phyloP scores from a whole-genome alignment of 1,140 invertebrate genomes.

The Camponotus pennsylvanicus region DNA sequence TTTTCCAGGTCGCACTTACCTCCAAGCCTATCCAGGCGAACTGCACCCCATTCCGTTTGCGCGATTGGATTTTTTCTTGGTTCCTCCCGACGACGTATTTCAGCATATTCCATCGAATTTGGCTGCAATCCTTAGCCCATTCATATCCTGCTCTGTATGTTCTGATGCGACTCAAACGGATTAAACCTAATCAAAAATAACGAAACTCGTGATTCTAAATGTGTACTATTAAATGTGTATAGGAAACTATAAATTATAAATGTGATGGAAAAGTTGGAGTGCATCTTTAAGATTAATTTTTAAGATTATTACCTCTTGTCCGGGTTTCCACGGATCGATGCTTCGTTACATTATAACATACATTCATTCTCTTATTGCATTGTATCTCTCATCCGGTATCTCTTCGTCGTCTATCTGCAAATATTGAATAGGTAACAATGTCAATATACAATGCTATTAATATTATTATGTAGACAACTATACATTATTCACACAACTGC shows the following conservation, averaged over 20 bases:
- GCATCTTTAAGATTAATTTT: not conserved
- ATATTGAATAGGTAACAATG: constrained; percentile 23
- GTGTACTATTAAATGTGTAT: not conserved
- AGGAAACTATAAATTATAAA: not conserved
- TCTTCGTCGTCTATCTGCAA: not conserved
- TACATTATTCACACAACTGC: constrained; percentile 12
- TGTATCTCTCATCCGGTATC: constrained; percentile 38
- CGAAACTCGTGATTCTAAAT: not conserved
- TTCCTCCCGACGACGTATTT: not conserved
- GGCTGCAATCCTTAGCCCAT: not conserved
- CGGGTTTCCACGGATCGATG: constrained; percentile 1
- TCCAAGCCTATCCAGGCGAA: not conserved
- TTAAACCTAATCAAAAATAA: not conserved
- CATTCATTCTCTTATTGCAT: constrained; percentile 12
- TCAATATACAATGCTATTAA: constrained; percentile 48
- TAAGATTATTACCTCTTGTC: not conserved
- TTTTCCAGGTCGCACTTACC: constrained; percentile 42
- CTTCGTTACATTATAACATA: not conserved
- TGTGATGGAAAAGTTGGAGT: not conserved
- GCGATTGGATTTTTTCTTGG: not conserved
- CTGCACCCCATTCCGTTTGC: not conserved
- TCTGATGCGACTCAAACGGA: not conserved
- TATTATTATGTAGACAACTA: not conserved
- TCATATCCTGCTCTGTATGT: not conserved
- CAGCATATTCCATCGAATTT: constrained; percentile 1